Conservation (phyloP, 2,888 invertebrate species). For the Petrolisthes manimaculis region DNA sequence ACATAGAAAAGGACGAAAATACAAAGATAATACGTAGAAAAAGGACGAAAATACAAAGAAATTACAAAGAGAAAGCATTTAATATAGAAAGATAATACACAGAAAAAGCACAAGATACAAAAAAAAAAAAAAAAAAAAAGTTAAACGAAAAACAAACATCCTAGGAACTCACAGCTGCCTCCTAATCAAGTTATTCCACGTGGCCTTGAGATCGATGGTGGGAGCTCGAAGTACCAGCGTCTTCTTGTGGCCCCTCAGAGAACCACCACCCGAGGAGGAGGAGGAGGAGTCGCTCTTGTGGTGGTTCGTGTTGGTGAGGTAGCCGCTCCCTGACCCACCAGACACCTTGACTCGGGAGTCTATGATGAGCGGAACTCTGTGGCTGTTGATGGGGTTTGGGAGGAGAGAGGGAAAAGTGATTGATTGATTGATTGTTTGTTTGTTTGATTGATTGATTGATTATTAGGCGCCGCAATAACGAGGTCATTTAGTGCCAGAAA, state of each 20-base stretch:
- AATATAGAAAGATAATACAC: background rate
- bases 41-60: background rate
- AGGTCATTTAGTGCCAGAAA: too few species aligned
- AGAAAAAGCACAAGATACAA: background rate
- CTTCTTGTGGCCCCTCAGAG: conserved; percentile 69
- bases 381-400: conserved; percentile 72
- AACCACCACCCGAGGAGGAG: conserved; percentile 15
- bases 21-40: background rate
- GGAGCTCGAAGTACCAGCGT: conserved; percentile 84
- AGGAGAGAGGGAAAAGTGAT: background rate
- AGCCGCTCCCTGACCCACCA: conserved; percentile 14
- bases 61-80: background rate
- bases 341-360: conserved; percentile 50
- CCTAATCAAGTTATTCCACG: conserved; percentile 90
- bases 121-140: too few species aligned
- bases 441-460: too few species aligned
- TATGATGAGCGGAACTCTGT: conserved; percentile 87
- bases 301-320: conserved; percentile 28
- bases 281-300: conserved; percentile 10
- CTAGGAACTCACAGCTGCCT: conserved; percentile 83
- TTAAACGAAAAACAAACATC: too few species aligned
- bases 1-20: background rate
- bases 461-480: too few species aligned
- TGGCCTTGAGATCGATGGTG: conserved; percentile 86
- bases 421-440: too few species aligned